phyloP scores from a whole-genome alignment of 2,888 invertebrate species.

The Megamerina dolium region DNA sequence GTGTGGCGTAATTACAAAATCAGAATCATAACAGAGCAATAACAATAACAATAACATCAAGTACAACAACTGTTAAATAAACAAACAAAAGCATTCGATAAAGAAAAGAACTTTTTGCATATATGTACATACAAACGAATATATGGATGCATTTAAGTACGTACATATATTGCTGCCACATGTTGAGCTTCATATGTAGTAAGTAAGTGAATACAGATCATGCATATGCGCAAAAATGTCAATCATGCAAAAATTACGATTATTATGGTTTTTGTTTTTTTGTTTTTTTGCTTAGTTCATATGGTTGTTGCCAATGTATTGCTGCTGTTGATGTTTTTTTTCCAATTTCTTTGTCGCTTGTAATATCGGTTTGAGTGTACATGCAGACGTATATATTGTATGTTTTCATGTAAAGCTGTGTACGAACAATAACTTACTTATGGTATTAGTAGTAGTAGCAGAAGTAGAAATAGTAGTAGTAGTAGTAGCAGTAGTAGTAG shows the following conservation, averaged over 20 bases:
- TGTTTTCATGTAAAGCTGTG: too few relatives aligned
- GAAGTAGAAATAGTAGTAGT: too few relatives aligned
- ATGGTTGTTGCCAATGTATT: background rate
- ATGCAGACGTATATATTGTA: too few relatives aligned
- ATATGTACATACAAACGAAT: background rate
- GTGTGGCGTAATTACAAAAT: conserved; percentile 16
- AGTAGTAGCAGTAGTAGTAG: too few relatives aligned
- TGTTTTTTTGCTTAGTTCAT: background rate
- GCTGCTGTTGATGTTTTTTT: background rate
- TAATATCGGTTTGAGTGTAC: too few relatives aligned
- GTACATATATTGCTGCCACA: background rate
- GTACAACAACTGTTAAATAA: background rate
- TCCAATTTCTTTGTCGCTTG: too few relatives aligned
- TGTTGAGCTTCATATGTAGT: background rate
- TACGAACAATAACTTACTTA: too few relatives aligned
- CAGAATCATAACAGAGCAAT: conserved; percentile 13
- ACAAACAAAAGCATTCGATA: background rate
- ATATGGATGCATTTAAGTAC: background rate
- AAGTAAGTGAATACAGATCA: conserved; percentile 22
- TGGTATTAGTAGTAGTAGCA: too few relatives aligned
- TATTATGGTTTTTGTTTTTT: conserved; percentile 22
- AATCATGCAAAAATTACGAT: conserved; percentile 38
- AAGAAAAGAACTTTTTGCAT: too few relatives aligned
- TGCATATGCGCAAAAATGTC: conserved; percentile 34
- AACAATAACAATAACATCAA: conserved; percentile 1